phyloP scores from a whole-genome alignment of 2,797 vertebrate species.

The Lagorchestes hirsutus region DNA sequence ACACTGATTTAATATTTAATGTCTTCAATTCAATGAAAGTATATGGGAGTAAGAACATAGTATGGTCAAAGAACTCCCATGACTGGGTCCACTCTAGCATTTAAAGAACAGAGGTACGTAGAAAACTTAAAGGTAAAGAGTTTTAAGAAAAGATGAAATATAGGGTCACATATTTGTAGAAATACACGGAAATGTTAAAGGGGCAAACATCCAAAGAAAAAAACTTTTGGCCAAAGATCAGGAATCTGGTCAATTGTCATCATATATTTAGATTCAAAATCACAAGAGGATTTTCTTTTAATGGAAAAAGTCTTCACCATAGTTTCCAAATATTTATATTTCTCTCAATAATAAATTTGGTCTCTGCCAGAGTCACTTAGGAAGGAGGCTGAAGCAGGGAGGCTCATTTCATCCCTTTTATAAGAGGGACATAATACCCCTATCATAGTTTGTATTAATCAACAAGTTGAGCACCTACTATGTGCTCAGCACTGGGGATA shows the following conservation, averaged over 20 bases:
- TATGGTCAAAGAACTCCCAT: background rate
- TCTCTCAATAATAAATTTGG: background rate
- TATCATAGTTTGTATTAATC: background rate
- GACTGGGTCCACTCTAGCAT: background rate
- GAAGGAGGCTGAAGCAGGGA: background rate
- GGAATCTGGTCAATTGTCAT: background rate
- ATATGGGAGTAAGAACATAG: background rate
- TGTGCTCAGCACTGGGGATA: background rate
- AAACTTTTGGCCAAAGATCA: background rate
- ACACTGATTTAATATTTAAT: background rate
- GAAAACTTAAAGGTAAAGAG: background rate
- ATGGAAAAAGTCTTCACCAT: background rate
- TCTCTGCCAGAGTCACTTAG: background rate
- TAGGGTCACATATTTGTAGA: background rate
- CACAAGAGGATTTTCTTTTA: background rate
- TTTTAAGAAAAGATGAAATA: background rate
- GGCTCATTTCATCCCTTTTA: background rate
- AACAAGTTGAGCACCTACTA: background rate
- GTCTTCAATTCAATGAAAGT: background rate
- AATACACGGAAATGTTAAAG: background rate
- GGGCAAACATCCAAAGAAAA: background rate
- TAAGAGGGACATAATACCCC: background rate
- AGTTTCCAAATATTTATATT: background rate
- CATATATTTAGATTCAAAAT: background rate
- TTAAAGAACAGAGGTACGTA: background rate